Conservation (phyloP, 2,113 vertebrate species). For the Reinhardtius hippoglossoides region DNA sequence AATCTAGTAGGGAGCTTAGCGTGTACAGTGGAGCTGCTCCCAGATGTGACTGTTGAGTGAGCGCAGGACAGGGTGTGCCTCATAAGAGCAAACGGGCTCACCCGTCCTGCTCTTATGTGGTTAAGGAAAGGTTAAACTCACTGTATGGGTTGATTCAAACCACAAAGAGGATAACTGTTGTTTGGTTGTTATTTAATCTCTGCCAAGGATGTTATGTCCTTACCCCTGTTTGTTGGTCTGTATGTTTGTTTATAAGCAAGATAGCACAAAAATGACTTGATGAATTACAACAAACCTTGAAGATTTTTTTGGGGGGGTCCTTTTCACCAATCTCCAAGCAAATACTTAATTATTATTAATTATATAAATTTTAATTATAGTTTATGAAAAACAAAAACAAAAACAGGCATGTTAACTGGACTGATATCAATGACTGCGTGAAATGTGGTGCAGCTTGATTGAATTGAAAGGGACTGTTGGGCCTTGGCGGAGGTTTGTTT, state of each 20-base stretch:
- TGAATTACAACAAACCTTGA: too few relatives aligned
- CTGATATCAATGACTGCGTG: too few relatives aligned
- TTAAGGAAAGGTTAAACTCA: neutral
- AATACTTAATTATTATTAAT: too few relatives aligned
- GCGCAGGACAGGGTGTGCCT: constrained; percentile 40
- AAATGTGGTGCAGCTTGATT: too few relatives aligned
- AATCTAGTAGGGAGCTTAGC: neutral
- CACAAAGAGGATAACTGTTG: neutral
- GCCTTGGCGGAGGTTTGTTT: neutral
- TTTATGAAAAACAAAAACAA: too few relatives aligned
- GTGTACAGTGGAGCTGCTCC: neutral
- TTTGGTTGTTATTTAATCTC: constrained; percentile 3
- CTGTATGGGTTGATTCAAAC: neutral
- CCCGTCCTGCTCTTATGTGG: neutral
- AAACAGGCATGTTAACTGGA: too few relatives aligned
- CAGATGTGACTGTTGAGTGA: constrained; percentile 20
- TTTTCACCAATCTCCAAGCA: too few relatives aligned
- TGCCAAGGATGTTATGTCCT: neutral
- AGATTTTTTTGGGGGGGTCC: too few relatives aligned
- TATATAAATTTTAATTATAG: too few relatives aligned
- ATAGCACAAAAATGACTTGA: too few relatives aligned
- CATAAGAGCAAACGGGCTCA: constrained; percentile 20
- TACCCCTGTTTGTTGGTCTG: neutral
- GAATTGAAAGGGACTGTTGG: too few relatives aligned
- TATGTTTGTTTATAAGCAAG: neutral